A percentile compares a stretch with the other conserved stretches of the same genome.
Conservation (phyloP, 2,113 vertebrate species). For the Raphicerus campestris region DNA sequence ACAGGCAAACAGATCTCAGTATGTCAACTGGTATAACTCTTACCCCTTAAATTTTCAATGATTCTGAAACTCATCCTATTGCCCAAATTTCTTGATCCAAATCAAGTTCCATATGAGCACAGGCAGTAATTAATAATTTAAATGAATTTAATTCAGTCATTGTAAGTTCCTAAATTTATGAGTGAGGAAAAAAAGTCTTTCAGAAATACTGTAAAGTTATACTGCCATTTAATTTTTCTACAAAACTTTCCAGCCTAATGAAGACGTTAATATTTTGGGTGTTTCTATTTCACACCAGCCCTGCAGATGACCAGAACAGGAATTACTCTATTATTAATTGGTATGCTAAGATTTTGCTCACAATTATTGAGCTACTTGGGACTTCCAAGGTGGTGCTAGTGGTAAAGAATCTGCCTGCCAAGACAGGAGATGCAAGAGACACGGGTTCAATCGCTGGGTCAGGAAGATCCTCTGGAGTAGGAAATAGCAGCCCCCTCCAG, state of each 20-base stretch:
- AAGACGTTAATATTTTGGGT: not conserved
- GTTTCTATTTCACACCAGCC: not conserved
- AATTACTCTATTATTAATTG: not conserved
- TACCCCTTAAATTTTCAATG: not conserved
- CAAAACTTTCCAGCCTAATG: not conserved
- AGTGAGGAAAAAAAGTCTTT: not conserved
- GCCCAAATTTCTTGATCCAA: not conserved
- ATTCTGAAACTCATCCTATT: not conserved
- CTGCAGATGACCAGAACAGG: not conserved
- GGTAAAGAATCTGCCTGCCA: not conserved
- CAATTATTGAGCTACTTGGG: not conserved
- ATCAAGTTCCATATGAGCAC: not conserved
- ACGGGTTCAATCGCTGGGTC: not conserved
- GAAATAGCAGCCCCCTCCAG: not conserved
- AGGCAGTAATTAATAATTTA: not conserved
- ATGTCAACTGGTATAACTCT: not conserved
- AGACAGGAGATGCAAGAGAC: not conserved
- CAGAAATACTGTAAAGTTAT: not conserved
- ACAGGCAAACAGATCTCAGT: not conserved
- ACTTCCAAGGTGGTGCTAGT: not conserved
- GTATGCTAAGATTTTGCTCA: not conserved
- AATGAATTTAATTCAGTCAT: not conserved
- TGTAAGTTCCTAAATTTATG: not conserved
- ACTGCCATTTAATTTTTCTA: not conserved
- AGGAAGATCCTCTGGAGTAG: not conserved